Base-by-base conservation (phyloP, 2,113 vertebrate genomes). In the Clinocottus analis region DNA sequence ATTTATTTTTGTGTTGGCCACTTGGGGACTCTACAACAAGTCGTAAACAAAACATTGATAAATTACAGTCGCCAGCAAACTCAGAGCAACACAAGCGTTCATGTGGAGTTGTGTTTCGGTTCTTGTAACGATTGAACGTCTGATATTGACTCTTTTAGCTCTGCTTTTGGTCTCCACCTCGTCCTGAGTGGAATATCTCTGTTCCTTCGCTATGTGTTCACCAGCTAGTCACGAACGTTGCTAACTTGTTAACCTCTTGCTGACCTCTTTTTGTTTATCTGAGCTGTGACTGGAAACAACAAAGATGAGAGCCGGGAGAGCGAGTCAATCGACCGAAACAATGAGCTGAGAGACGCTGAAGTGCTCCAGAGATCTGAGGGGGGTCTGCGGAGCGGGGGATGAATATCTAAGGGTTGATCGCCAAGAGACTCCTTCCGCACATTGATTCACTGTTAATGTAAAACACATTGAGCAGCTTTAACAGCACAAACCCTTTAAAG, bases 271-370 rank as follows among this genome's bases (percentile, higher is more conserved):
- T 62, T 62, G 23, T 23, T 39, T 12, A 61, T 35, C 31, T 35
- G 29, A 62, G 35, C 33, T 37, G 47, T 2, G 49, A 62, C 19
- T 71, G 37, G 23, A 56, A 41, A 55, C 17, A 3, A n/a, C 25
- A 41, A n/a, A 25, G 63, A 65, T 45, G 39, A 65, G 63, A 65
- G 63, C 41, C 9, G 3, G 19, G 31, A 19, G 43, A 31, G 10
- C 33, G 11, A 39, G 31, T 31, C 9, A 69, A 4, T 51, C 27
- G 37, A 60, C 41, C 60, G 27, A 55, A 83, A 68, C 35, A 73
- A 78, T 10, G 3, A 68, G 45, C 58, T 43, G 19, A 68, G 63
- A 58, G 11, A 55, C 0, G 7, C 39, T 29, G 29, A 21, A 64
- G 73, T 0, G 0, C 41, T 58, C 39, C 4, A n/a, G 29, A 65